phyloP scores from a whole-genome alignment of 2,797 vertebrate genomes.

The Valencia hispanica region DNA sequence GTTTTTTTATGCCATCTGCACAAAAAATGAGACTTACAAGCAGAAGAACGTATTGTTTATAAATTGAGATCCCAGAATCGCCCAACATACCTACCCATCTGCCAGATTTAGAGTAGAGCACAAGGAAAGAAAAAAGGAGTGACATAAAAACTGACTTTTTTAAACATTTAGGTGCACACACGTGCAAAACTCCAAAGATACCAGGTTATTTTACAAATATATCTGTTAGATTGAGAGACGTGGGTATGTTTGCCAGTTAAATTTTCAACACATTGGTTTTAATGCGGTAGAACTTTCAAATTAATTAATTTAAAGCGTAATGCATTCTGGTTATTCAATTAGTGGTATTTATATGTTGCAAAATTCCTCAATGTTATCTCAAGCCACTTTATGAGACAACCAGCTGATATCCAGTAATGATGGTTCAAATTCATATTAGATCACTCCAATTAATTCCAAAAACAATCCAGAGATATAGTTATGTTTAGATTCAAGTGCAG shows the following conservation, averaged over 20 bases:
- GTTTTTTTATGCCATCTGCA: background rate
- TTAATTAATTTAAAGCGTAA: background rate
- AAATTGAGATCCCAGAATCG: background rate
- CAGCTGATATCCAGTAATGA: background rate
- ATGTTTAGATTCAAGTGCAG: background rate
- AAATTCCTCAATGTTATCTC: background rate
- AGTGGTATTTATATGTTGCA: background rate
- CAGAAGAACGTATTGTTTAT: background rate
- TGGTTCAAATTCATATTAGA: background rate
- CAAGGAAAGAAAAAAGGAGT: background rate
- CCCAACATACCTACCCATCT: background rate
- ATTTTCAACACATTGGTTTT: background rate
- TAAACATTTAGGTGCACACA: background rate
- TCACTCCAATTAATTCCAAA: background rate
- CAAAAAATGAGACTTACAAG: background rate
- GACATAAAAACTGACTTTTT: background rate
- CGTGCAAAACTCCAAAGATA: background rate
- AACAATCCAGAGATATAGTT: background rate
- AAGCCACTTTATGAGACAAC: background rate
- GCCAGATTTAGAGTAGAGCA: background rate
- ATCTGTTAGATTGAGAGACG: background rate
- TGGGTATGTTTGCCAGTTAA: background rate
- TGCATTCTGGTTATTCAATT: background rate
- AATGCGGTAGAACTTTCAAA: background rate
- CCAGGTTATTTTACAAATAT: background rate